Evolutionary conservation across 1,140 invertebrate species (phyloP).

Genomic region (Temnothorax longispinosus): DNA sequence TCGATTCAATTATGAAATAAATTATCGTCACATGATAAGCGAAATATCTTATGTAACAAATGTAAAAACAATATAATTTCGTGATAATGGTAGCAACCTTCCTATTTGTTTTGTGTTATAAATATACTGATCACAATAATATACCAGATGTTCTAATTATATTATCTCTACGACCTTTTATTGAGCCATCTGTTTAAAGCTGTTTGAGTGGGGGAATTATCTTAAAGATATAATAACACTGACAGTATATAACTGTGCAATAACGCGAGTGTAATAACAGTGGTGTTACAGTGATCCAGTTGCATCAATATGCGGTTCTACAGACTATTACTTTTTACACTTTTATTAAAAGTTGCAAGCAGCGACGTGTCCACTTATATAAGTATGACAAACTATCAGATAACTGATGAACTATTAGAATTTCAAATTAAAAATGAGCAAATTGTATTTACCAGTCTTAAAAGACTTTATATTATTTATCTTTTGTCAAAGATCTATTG

Average conservation of each 20-base stretch:
- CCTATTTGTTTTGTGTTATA: neutral
- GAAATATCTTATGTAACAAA: too few relatives aligned
- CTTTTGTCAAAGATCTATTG: too few relatives aligned
- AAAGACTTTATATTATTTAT: neutral
- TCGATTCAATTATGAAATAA: too few relatives aligned
- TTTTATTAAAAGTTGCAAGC: slow-evolving; percentile 35
- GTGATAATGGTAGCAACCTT: neutral
- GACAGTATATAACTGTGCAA: neutral
- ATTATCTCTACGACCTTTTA: neutral
- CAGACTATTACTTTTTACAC: slow-evolving; percentile 1
- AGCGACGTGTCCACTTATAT: neutral
- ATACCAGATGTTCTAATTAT: too few relatives aligned
- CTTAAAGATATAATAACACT: slow-evolving; percentile 15
- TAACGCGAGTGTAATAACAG: neutral
- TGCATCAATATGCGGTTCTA: slow-evolving; percentile 2
- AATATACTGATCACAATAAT: too few relatives aligned
- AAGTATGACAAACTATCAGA: slow-evolving; percentile 18
- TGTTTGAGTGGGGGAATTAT: slow-evolving; percentile 39
- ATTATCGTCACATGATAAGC: too few relatives aligned
- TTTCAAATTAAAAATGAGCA: neutral
- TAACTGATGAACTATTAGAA: neutral
- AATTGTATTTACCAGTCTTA: neutral
- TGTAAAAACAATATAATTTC: neutral
- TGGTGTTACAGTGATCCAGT: neutral
- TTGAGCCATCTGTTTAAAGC: neutral